Conservation (phyloP, 2,113 vertebrate genomes). For the Rhinichthys klamathensis region DNA sequence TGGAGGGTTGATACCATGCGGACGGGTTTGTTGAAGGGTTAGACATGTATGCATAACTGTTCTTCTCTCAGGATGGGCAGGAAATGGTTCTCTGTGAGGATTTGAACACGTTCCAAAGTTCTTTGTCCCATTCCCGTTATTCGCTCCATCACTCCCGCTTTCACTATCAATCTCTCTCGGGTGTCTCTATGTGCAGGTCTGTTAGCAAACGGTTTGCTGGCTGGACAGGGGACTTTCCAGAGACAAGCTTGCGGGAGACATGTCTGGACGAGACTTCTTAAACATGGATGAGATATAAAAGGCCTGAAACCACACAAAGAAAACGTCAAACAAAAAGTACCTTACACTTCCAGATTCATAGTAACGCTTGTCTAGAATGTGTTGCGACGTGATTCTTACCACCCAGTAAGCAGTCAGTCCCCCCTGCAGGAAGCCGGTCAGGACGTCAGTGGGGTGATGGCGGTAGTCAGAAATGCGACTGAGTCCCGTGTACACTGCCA, state of each 20-base stretch:
- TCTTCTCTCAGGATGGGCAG: not conserved
- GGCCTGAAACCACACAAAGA: constrained; percentile 69
- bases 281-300: constrained; percentile 84
- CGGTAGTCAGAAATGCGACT: constrained; percentile 79
- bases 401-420: constrained; percentile 83
- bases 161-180: constrained; percentile 23
- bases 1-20: constrained; percentile 24
- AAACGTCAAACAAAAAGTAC: constrained; percentile 29
- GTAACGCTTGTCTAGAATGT: not conserved
- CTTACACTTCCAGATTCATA: not conserved
- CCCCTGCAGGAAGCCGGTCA: constrained; percentile 80
- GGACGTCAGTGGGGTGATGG: constrained; percentile 78
- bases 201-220: constrained; percentile 81
- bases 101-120: constrained; percentile 10
- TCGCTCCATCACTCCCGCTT: not conserved
- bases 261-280: constrained; percentile 64
- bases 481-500: constrained; percentile 80
- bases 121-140: constrained; percentile 19
- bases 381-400: constrained; percentile 66
- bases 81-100: not conserved
- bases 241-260: constrained; percentile 63
- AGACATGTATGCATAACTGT: not conserved
- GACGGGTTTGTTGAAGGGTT: constrained; percentile 50
- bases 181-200: constrained; percentile 40
- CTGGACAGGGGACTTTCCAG: constrained; percentile 80